These are phyloP conservation scores for Tokudaia tokunoshimensis DNA, from an alignment of 2,797 vertebrate genomes.

Conservation along the genomic window DNA sequence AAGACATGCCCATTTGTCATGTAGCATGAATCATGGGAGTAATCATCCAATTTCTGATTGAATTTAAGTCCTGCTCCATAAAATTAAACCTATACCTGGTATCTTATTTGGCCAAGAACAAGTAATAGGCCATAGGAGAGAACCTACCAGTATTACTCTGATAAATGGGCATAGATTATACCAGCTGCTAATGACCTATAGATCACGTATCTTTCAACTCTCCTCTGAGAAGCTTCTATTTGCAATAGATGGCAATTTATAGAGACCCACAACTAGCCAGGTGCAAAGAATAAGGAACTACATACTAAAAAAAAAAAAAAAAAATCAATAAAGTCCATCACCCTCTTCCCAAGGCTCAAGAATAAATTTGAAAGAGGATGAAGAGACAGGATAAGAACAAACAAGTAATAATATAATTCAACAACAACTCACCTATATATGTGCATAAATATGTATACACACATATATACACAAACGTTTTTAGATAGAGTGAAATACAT, in stretches of 20 bases:
- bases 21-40: neutral
- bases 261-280: neutral
- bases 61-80: neutral
- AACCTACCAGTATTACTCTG: neutral
- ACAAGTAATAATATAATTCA: neutral
- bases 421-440: neutral
- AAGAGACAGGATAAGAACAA: neutral
- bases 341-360: neutral
- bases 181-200: neutral
- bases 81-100: neutral
- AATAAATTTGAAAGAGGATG: neutral
- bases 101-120: neutral
- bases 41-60: neutral
- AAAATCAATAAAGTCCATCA: neutral
- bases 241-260: neutral
- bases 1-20: neutral
- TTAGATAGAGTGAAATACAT: neutral
- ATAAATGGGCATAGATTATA: neutral
- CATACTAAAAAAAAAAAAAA: neutral
- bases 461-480: neutral
- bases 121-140: neutral
- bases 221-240: neutral
- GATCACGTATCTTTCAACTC: neutral
- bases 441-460: neutral
- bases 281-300: neutral